phyloP scores from a whole-genome alignment of 2,888 invertebrate species.

The Eledone cirrhosa region DNA sequence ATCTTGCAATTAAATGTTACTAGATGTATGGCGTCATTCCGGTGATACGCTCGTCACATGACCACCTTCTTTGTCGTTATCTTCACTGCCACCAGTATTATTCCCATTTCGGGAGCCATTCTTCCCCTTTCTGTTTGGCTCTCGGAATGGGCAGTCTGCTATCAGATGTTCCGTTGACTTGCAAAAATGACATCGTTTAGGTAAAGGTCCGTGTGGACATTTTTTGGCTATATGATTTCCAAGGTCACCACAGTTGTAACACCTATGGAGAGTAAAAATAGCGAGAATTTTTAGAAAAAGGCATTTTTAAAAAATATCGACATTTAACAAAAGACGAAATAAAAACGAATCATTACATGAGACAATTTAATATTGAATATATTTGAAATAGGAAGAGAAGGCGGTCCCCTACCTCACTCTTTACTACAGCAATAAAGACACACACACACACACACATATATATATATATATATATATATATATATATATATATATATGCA shows the following conservation, averaged over 20 bases:
- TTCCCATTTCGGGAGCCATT: conserved; percentile 32
- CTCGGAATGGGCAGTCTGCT: conserved; percentile 80
- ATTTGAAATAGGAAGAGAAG: too few relatives aligned
- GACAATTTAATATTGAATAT: too few relatives aligned
- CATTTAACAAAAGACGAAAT: background rate
- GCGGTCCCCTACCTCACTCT: too few relatives aligned
- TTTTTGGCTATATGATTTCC: conserved; percentile 92
- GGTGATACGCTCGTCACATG: conserved; percentile 24
- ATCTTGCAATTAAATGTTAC: conserved; percentile 17
- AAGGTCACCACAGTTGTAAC: conserved; percentile 93
- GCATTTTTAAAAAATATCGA: background rate
- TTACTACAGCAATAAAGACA: too few relatives aligned
- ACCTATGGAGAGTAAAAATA: conserved; percentile 70
- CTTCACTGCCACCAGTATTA: conserved; percentile 28
- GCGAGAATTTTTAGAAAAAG: too few relatives aligned
- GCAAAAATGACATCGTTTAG: conserved; percentile 90
- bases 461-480: too few relatives aligned
- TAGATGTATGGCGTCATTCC: conserved; percentile 30
- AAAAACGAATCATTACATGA: too few relatives aligned
- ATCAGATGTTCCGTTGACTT: conserved; percentile 88
- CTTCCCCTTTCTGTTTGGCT: conserved; percentile 35
- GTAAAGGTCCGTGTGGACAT: conserved; percentile 86
- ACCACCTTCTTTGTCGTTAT: conserved; percentile 12
- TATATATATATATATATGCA: too few relatives aligned
- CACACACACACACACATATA: too few relatives aligned